phyloP scores from a whole-genome alignment of 1,140 invertebrate genomes.

The Drosophila albomicans region DNA sequence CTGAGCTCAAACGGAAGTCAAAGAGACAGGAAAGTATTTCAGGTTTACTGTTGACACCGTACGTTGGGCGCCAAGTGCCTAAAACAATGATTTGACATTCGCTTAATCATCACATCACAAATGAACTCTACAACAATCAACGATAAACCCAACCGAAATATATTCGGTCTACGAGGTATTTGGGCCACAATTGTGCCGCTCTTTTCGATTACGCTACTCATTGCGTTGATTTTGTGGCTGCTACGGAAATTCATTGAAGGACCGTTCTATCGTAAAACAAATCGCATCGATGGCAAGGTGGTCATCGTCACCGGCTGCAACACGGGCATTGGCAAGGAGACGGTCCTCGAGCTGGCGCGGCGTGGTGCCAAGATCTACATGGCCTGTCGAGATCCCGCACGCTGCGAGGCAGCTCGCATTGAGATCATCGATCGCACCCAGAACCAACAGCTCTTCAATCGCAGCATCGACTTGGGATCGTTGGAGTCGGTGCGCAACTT shows the following conservation, averaged over 20 bases:
- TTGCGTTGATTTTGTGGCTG: background rate
- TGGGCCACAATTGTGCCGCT: background rate
- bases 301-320: constrained; percentile 90
- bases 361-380: constrained; percentile 92
- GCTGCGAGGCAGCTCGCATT: constrained; percentile 88
- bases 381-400: constrained; percentile 93
- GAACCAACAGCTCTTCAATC: constrained; percentile 87
- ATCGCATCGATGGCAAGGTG: constrained; percentile 83
- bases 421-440: constrained; percentile 85
- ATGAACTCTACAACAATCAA: background rate
- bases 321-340: constrained; percentile 95
- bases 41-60: background rate
- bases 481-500: constrained; percentile 87
- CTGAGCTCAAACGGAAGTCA: background rate
- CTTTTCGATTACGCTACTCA: background rate
- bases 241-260: constrained; percentile 70
- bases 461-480: constrained; percentile 91
- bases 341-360: constrained; percentile 91
- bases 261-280: constrained; percentile 69
- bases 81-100: background rate
- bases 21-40: no score
- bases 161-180: background rate
- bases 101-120: background rate
- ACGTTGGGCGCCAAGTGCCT: background rate
- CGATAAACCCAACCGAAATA: background rate